Evolutionary conservation across 2,888 invertebrate genomes (phyloP).

Genomic region (Oscheius sp.): DNA sequence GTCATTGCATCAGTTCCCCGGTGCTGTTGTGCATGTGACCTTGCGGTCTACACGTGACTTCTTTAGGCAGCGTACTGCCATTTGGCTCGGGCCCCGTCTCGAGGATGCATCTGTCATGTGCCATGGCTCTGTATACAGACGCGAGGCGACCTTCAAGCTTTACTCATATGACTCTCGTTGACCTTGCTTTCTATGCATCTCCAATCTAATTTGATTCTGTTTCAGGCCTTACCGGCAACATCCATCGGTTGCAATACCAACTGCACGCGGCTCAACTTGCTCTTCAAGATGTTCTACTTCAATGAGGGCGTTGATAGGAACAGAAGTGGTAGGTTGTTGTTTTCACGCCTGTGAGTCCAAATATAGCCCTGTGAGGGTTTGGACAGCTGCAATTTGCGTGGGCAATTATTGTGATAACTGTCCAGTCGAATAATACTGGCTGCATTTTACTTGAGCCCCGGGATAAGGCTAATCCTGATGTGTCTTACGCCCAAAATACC

Average conservation of each 20-base stretch:
- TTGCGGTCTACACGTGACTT: conserved; percentile 23
- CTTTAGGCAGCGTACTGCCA: conserved; percentile 24
- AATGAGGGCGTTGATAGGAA: conserved; percentile 30
- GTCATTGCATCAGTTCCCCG: no score
- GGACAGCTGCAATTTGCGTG: no score
- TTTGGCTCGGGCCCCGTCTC: conserved; percentile 5
- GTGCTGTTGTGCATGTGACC: conserved; percentile 23
- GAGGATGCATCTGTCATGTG: conserved; percentile 9
- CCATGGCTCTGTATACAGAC: neutral
- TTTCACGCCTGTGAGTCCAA: neutral
- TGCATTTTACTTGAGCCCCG: no score
- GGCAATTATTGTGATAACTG: no score
- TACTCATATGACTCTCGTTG: neutral
- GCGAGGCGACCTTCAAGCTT: neutral
- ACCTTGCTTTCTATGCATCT: neutral
- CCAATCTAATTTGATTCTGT: neutral
- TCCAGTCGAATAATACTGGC: no score
- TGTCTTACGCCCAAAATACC: no score
- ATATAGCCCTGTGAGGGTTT: no score
- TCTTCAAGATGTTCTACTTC: conserved; percentile 39
- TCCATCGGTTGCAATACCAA: conserved; percentile 38
- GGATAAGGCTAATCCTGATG: no score
- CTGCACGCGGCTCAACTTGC: conserved; percentile 39
- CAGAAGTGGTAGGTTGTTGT: conserved; percentile 6
- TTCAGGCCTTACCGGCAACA: conserved; percentile 39